Percentiles rank a stretch among this genome's conserved stretches.
Evolutionary conservation across 35 echinoderm and acorn worm species (phyloP).

Genomic region (Apostichopus parvimensis): DNA sequence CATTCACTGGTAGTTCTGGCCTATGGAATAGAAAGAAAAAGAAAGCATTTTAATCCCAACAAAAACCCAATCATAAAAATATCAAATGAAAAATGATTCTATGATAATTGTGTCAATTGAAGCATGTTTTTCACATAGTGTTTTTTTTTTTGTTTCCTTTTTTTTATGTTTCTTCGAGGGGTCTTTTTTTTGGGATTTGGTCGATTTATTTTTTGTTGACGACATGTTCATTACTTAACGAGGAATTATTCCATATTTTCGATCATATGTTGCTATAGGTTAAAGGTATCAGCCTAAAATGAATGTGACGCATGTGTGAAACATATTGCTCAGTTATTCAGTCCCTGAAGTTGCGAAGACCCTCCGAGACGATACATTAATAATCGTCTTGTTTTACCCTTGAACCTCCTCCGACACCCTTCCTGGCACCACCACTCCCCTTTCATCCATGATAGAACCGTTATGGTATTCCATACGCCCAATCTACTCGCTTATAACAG

Average conservation of each 20-base stretch:
- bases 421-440: no score
- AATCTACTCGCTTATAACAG: neutral
- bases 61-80: neutral
- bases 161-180: neutral
- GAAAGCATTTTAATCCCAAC: neutral
- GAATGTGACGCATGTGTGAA: no score
- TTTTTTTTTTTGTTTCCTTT: neutral
- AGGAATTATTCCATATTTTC: no score
- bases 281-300: no score
- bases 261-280: no score
- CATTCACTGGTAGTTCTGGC: slow-evolving; percentile 20
- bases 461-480: neutral
- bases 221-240: no score
- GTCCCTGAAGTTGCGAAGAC: no score
- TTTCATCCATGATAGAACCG: neutral
- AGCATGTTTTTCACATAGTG: neutral
- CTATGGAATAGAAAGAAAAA: neutral
- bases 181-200: neutral
- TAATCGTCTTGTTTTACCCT: no score
- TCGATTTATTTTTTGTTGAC: neutral
- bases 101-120: no score
- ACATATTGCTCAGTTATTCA: no score
- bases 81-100: neutral
- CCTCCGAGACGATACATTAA: no score
- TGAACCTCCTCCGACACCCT: no score